Conservation (phyloP, 2,113 vertebrate genomes). For the Apodemus speciosus region DNA sequence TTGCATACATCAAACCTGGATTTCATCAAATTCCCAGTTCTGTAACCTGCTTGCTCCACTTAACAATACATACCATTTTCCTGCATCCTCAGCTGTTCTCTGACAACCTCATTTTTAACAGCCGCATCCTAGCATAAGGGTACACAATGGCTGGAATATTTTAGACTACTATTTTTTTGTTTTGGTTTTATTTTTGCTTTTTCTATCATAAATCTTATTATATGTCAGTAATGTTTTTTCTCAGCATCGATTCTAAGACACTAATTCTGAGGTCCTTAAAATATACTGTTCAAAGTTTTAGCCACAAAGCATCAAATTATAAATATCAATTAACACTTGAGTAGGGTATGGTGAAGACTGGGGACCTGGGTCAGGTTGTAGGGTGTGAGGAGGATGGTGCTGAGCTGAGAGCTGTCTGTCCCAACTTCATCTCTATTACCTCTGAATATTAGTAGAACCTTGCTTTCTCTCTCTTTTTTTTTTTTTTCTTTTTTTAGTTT, state of each 20-base stretch:
- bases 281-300: not conserved
- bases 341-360: not conserved
- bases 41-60: constrained; percentile 45
- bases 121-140: not conserved
- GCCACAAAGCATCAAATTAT: not conserved
- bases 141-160: not conserved
- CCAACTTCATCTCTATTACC: not conserved
- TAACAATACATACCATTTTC: constrained; percentile 19
- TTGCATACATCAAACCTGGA: constrained; percentile 53
- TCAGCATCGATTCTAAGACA: not conserved
- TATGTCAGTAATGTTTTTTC: not conserved
- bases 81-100: constrained; percentile 12
- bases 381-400: rapidly evolving
- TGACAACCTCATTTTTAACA: constrained; percentile 30
- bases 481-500: no score
- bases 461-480: no score
- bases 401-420: not conserved
- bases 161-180: not conserved
- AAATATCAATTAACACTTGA: not conserved
- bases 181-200: constrained; percentile 12
- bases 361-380: not conserved
- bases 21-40: constrained; percentile 61
- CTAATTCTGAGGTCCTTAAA: not conserved
- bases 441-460: not conserved
- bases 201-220: not conserved